Base-by-base conservation (phyloP, 2,113 vertebrate species). In the Syngnathoides biaculeatus region DNA sequence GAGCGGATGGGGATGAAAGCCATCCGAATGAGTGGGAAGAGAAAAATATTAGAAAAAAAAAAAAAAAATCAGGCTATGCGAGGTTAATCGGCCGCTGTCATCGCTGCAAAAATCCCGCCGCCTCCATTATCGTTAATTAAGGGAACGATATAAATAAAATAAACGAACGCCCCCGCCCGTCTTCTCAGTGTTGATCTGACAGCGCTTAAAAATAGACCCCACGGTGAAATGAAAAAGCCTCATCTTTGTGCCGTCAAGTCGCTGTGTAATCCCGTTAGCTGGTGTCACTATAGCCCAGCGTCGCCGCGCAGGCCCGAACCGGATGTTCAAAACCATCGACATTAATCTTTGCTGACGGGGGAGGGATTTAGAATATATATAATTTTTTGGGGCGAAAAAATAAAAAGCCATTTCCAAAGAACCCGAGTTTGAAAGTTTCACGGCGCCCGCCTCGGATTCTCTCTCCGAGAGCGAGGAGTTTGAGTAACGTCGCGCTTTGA, bases 211-310 rank as follows among this genome's bases (percentile, higher is more conserved):
- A 84, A 89, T 78, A 85, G 65, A n/a, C 62, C 38, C 39, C 12
- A 50, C 45, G 20, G 60, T 65, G 69, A 73, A 73, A 75, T 71
- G 65, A 79, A 80, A 84, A 40, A 30, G 64, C 67, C 77, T 78
- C 57, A 47, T 60, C 55, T 71, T 74, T 71, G 64, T 50, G 72
- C 71, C 52, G 27, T 59, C 74, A 47, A 79, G 72, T 69, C 45
- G 79, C 71, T 80, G 69, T 67, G 45, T 86, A 79, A 82, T 81
- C 75, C 79, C 8, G 14, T 73, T 78, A 24, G 69, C 67, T 59
- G 50, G 64, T 65, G 64, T 75, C 72, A 67, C 73, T 69, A 68
- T 71, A 63, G 20, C 19, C 56, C 40, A 66, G 12, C 65, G 79
- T 71, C 40, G 40, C 64, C 65, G 22, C 48, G 65, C 65, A 55